A percentile compares a stretch with the other conserved stretches of the same genome.
These are phyloP conservation scores for Marronus borbonicus DNA, from an alignment of 2,888 invertebrate species.

Conservation along the genomic window DNA sequence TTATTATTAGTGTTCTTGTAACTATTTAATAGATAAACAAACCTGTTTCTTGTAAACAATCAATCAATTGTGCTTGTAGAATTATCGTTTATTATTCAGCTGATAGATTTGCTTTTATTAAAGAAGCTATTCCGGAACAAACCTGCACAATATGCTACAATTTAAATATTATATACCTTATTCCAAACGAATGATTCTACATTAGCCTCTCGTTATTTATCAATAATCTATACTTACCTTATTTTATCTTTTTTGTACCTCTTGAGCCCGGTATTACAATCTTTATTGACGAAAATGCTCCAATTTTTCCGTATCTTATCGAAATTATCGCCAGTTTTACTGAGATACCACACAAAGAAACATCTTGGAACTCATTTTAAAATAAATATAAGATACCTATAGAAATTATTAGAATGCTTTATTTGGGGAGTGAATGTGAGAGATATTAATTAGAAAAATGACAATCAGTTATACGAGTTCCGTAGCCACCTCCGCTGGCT, in stretches of 20 bases:
- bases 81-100: neutral
- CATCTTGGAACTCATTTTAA: neutral
- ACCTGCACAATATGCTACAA: neutral
- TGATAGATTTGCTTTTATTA: neutral
- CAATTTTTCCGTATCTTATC: neutral
- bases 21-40: neutral
- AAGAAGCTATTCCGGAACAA: neutral
- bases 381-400: neutral
- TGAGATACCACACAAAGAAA: neutral
- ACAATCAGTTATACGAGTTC: constrained; percentile 88
- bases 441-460: constrained; percentile 72
- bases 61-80: neutral
- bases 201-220: neutral
- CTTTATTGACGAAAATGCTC: neutral
- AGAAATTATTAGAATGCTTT: neutral
- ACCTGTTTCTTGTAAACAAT: neutral
- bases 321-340: neutral
- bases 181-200: neutral
- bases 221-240: neutral
- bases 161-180: neutral
- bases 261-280: neutral
- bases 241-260: constrained; percentile 1
- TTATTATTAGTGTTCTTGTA: no score
- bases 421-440: neutral
- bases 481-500: constrained; percentile 86